phyloP scores from a whole-genome alignment of 1,140 invertebrate genomes.

The Littorina saxatilis region DNA sequence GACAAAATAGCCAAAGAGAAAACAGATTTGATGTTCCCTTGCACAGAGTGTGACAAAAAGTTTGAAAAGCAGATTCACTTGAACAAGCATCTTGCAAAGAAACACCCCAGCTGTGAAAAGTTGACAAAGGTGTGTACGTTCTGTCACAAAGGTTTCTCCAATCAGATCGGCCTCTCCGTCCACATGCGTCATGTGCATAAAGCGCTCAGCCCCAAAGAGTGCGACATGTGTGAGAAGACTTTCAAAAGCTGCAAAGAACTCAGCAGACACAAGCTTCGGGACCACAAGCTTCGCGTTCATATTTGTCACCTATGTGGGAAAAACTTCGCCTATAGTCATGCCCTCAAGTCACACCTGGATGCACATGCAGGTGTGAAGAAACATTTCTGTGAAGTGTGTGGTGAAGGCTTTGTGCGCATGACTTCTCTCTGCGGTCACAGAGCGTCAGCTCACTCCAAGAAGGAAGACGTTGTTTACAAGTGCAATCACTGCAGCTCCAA shows the following conservation, averaged over 20 bases:
- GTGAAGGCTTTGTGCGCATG: slow-evolving; percentile 28
- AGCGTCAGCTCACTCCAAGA: slow-evolving; percentile 1
- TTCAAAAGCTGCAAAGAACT: slow-evolving; percentile 19
- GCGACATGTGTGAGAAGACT: slow-evolving; percentile 16
- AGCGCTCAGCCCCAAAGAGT: background rate
- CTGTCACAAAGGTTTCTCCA: slow-evolving; percentile 17
- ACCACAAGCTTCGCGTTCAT: background rate
- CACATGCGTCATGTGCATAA: slow-evolving; percentile 34
- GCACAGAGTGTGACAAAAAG: slow-evolving; percentile 22
- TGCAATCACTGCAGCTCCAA: background rate
- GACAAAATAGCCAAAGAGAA: background rate
- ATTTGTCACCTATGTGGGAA: slow-evolving; percentile 32
- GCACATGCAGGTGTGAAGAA: slow-evolving; percentile 19
- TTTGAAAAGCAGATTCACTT: background rate
- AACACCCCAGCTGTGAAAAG: slow-evolving; percentile 1
- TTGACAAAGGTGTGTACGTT: background rate
- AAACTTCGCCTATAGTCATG: slow-evolving; percentile 10
- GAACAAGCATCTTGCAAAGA: slow-evolving; percentile 2
- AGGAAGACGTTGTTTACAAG: background rate
- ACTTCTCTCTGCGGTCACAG: slow-evolving; percentile 21
- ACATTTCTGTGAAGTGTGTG: slow-evolving; percentile 37
- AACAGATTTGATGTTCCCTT: background rate
- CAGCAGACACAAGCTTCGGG: background rate
- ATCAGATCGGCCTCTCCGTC: background rate
- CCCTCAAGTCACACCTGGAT: slow-evolving; percentile 25